Evolutionary conservation across 2,888 invertebrate genomes (phyloP), one percentile per base, ranked within the genome.

Genomic region (Pristionchus japonicus): DNA sequence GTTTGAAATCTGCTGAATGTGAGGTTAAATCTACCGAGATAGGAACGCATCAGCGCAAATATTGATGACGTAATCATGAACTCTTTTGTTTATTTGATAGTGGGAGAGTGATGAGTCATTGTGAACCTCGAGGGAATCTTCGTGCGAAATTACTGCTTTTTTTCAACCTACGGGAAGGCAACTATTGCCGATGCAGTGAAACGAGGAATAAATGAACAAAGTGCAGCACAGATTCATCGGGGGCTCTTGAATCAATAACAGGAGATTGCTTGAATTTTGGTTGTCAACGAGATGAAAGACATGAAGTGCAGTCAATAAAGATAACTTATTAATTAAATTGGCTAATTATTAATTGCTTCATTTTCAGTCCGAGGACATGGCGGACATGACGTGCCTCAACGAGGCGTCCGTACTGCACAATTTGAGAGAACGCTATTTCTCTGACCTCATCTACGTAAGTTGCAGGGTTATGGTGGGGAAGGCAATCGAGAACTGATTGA

Each of bases 371-470:
- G 99, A 99, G 96, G 99, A 99, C 95, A 99, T 99, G 99, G 98
- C 99, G 80, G 99, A 99, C 95, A 96, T 99, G 95, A 99, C 99
- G 93, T 99, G 99, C 95, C 96, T 99, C 93, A 99, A 99, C 95
- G 99, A 99, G 96, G 99, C 99, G 34, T 98, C 98, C 91, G 99
- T 99, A 90, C 96, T 99, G 94, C 98, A 99, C 96, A 99, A 99
- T 96, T 97, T 99, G 95, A 99, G 98, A 96, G 98, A 99, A 96
- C 96, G 99, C 96, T 99, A 99, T 95, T 99, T 98, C 96, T 98
- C 98, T 90, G 98, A 99, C 92, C 96, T 99, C 91, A 99, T 99
- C 95, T 99, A 99, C 96, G 99, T 99, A 96, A 98, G 99, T 98
- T 80, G 31, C 6, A n/a, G 77, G 47, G 23, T 74, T 74, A 74